These are phyloP conservation scores for Corbicula japonica DNA, from an alignment of 2,888 invertebrate genomes.

Conservation along the genomic window DNA sequence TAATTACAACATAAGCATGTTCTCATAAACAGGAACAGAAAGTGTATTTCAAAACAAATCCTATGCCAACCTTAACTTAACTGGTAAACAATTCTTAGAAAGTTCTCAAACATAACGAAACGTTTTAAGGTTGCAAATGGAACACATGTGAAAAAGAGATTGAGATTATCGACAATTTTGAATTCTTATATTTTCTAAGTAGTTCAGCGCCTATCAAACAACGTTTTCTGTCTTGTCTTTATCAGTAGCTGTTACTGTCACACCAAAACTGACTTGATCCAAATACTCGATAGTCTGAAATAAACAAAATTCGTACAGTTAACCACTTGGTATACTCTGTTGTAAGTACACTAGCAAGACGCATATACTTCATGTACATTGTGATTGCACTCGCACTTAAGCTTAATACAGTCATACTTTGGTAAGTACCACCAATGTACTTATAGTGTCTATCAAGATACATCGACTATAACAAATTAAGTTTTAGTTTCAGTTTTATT, in stretches of 20 bases:
- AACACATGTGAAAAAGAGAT: too few species aligned
- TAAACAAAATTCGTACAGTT: not conserved
- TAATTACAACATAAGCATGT: too few species aligned
- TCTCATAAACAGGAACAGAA: too few species aligned
- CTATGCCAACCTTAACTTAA: too few species aligned
- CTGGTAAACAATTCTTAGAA: too few species aligned
- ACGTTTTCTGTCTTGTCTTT: constrained; percentile 3
- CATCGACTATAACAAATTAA: not conserved
- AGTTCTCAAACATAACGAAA: too few species aligned
- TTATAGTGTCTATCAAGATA: not conserved
- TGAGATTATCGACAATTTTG: too few species aligned
- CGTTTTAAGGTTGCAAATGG: too few species aligned
- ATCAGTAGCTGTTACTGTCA: constrained; percentile 8
- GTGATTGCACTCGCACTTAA: not conserved
- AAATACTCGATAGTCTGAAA: constrained; percentile 51
- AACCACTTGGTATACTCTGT: not conserved
- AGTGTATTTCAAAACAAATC: too few species aligned
- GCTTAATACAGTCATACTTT: not conserved
- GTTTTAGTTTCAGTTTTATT: too few species aligned
- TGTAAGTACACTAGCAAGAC: not conserved
- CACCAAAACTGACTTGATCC: constrained; percentile 49
- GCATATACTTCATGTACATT: not conserved
- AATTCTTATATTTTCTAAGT: too few species aligned
- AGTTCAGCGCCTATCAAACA: too few species aligned
- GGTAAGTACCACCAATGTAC: not conserved